Evolutionary conservation across 2,888 invertebrate genomes (phyloP).

Genomic region (Alsophila aescularia): DNA sequence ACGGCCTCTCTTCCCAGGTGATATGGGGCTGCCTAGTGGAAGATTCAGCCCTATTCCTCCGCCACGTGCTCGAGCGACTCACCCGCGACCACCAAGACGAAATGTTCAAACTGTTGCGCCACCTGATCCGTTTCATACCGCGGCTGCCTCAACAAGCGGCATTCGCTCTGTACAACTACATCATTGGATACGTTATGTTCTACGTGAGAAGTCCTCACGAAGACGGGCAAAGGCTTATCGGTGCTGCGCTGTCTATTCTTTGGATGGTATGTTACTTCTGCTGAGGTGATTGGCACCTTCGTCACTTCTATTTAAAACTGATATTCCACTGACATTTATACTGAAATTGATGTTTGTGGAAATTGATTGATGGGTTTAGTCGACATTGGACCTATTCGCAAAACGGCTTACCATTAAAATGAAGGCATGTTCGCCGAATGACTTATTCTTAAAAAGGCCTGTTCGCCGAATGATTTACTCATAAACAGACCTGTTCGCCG

Average conservation of each 20-base stretch:
- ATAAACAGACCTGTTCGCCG: no score
- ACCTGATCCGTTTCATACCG: conserved; percentile 96
- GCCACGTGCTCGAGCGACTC: conserved; percentile 97
- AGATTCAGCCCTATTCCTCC: conserved; percentile 97
- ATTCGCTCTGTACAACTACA: conserved; percentile 98
- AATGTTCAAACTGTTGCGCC: conserved; percentile 96
- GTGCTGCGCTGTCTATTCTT: conserved; percentile 96
- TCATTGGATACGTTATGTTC: conserved; percentile 99
- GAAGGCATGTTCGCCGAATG: no score
- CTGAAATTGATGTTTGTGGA: background rate
- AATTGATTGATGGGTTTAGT: background rate
- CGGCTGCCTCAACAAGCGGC: conserved; percentile 98
- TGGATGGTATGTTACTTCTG: conserved; percentile 91
- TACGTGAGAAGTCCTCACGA: conserved; percentile 98
- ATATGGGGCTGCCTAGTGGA: conserved; percentile 99
- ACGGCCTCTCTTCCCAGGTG: conserved; percentile 82
- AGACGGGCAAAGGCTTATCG: conserved; percentile 96
- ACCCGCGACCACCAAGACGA: conserved; percentile 97
- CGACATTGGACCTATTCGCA: no score
- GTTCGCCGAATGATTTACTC: no score
- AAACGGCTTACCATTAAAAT: no score
- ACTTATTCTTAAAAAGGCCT: no score
- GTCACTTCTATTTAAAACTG: background rate
- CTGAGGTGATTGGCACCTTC: conserved; percentile 3
- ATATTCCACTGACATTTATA: background rate